Evolutionary conservation across 2,113 vertebrate genomes (phyloP).

Genomic region (Notarius lentiginosus): DNA sequence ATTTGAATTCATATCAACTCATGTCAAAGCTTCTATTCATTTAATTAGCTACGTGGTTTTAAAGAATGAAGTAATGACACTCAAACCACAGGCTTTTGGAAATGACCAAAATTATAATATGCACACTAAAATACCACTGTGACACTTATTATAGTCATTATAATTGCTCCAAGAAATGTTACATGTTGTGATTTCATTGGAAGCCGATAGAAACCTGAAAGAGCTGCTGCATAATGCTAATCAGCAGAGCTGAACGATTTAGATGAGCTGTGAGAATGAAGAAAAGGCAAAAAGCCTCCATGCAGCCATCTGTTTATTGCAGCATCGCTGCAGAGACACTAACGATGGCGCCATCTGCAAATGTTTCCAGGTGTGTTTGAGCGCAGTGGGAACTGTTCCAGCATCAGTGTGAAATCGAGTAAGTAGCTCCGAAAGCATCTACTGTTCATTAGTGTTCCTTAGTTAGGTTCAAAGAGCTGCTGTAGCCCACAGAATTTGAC

Average conservation of each 20-base stretch:
- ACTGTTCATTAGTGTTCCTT: conserved; percentile 39
- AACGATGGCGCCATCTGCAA: background rate
- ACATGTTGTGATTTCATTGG: conserved; percentile 14
- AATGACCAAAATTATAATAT: background rate
- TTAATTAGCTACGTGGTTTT: background rate
- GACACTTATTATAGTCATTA: background rate
- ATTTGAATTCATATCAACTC: background rate
- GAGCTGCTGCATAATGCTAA: conserved; percentile 26
- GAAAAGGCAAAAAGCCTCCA: conserved; percentile 25
- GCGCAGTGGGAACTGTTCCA: background rate
- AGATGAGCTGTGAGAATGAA: conserved; percentile 21
- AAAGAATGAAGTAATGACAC: background rate
- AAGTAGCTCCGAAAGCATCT: conserved; percentile 24
- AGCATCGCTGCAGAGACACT: conserved; percentile 18
- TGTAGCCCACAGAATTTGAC: conserved; percentile 40
- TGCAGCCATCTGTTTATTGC: conserved; percentile 36
- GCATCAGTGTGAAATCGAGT: conserved; percentile 32
- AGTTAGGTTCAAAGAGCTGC: conserved; percentile 25
- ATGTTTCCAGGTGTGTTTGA: conserved; percentile 32
- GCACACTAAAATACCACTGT: background rate
- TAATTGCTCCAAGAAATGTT: background rate
- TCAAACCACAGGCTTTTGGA: background rate
- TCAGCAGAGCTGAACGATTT: conserved; percentile 12
- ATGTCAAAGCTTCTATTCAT: background rate
- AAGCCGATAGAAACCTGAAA: background rate